Evolutionary conservation across 2,888 invertebrate genomes (phyloP), one percentile per base, ranked within the genome.

Genomic region (Clitarchus hookeri): DNA sequence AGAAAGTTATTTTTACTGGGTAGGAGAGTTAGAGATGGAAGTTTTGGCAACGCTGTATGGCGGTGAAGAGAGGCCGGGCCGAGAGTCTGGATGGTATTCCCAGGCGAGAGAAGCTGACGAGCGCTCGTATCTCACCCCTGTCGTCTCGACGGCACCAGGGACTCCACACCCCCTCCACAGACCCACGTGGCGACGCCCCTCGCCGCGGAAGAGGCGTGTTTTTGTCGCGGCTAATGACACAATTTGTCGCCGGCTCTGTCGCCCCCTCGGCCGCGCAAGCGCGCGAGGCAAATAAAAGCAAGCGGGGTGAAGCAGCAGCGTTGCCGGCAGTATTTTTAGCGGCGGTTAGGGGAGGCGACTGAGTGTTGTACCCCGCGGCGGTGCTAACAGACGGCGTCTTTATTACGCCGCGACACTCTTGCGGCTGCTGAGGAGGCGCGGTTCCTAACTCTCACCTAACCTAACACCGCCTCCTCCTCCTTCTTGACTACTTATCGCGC

Each of bases 181-280:
- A 65, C 65, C 65, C 65, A 65, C 65, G 65, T 65, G 65, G 65
- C 65, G 65, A 65, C 65, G 65, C 65, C 65, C 16, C 65, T 65
- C 65, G 65, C n/a, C 65, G 65, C 65, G 65, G n/a, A 65, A n/a
- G 65, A 19, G 65, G 65, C 65, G 65, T 65, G 65, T 65, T 65
- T 65, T 65, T 65, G 65, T 65, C 65, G 65, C 65, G 65, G n/a
- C 65, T 65, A 65, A 65, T 65, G 65, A 65, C 65, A 65, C 65
- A 65, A 65, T 65, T 65, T 65, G 65, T 65, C 65, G 65, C 23
- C 65, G 65, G n/a, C 23, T 23, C 65, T 23, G 48, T 19, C 65
- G 65, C n/a, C 13, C 11, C 65, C 16, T 11, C 8, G 19, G 23
- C 65, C 0, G 8, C 16, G 48, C 48, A 48, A 48, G 48, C 48